Evolutionary conservation across 2,888 invertebrate species (phyloP), one percentile per base, ranked within the genome.

Genomic region (Nemapogon koenigi): DNA sequence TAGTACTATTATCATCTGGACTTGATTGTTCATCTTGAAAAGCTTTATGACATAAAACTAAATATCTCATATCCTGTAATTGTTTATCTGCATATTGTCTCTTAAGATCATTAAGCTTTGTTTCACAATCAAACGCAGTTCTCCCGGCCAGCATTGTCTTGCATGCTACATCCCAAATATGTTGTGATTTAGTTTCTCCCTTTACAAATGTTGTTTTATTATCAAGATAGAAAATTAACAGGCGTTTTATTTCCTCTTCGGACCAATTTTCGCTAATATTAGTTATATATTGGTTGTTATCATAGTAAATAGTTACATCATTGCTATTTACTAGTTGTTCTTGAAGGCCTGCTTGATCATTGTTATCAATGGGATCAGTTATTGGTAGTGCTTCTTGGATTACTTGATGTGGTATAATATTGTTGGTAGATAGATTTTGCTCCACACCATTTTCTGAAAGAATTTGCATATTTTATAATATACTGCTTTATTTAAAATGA

Each of bases 141-240:
- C 67, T 76, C 0, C 57, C 62, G 1, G 55, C 40, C 0, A 78
- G 49, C 63, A 73, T 71, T 3, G 73, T 72, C 41, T 66, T 72
- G 38, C 75, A 75, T 0, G 71, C 73, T 1, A 75, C 62, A 0
- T 61, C 53, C 78, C 76, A 78, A 3, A 76, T 47, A 42, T 72
- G 64, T 41, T 54, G 58, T 32, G 57, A 64, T 40, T 62, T 62
- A 1, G 66, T 58, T 3, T 52, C 43, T 0, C 64, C 65, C 7
- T 51, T 58, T 2, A 59, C 44, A 35, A 76, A 75, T 3, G 60
- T 56, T n/a, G 61, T 54, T 51, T 72, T 75, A 29, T 76, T 78
- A 40, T 78, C 78, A 39, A 57, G 55, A 39, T 64, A 76, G 46
- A 78, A 76, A 19, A 62, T 50, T n/a, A 78, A 49, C 0, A 78